These are phyloP conservation scores for Dasysyrphus albostriatus DNA, from an alignment of 2,888 invertebrate genomes.

Conservation along the genomic window DNA sequence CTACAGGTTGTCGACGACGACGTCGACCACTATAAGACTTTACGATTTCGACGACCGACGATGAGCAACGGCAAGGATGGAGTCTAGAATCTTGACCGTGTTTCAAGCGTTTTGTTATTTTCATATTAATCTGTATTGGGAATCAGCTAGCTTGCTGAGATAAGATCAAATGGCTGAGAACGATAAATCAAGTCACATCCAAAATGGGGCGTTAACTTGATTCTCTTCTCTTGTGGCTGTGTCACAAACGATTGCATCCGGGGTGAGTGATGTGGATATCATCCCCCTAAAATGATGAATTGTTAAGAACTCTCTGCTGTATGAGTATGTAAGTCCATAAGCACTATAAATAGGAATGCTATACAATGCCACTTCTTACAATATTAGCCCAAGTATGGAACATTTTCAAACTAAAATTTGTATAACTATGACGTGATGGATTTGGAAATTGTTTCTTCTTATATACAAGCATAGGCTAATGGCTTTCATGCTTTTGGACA, in stretches of 20 bases:
- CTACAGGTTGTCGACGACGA: slow-evolving; percentile 59
- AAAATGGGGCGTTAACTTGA: slow-evolving; percentile 68
- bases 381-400: not conserved
- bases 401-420: not conserved
- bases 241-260: slow-evolving; percentile 67
- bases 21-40: not conserved
- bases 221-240: slow-evolving; percentile 61
- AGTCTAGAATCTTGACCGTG: slow-evolving; percentile 52
- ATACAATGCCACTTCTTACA: not conserved
- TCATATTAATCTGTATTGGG: slow-evolving; percentile 46
- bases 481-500: too few relatives aligned
- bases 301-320: slow-evolving; percentile 21
- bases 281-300: slow-evolving; percentile 62
- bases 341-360: slow-evolving; percentile 7
- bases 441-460: not conserved
- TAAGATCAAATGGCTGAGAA: slow-evolving; percentile 71
- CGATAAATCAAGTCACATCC: slow-evolving; percentile 72
- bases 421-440: not conserved
- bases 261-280: slow-evolving; percentile 74
- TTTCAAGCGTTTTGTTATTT: slow-evolving; percentile 56
- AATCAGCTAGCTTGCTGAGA: slow-evolving; percentile 57
- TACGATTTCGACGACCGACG: not conserved
- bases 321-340: slow-evolving; percentile 22
- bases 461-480: too few relatives aligned
- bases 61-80: slow-evolving; percentile 28